Evolutionary conservation across 23 tunicate genomes (phyloP).

Genomic region (Trididemnum miniatum): DNA sequence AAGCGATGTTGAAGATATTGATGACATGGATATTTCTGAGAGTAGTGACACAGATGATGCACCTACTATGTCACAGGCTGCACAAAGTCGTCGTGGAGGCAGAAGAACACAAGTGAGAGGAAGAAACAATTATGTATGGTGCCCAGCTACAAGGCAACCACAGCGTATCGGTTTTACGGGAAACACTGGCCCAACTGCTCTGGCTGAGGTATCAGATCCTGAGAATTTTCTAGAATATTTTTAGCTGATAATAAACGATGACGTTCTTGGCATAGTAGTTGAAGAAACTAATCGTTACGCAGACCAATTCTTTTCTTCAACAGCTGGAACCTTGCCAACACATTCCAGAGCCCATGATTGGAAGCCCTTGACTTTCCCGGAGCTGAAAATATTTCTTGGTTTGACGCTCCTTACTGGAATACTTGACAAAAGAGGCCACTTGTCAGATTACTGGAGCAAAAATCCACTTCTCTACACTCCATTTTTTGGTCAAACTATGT

Average conservation of each 20-base stretch:
- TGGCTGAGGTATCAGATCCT: constrained; percentile 6
- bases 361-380: not conserved
- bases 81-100: constrained; percentile 3
- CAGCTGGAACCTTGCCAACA: constrained; percentile 25
- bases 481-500: constrained; percentile 1
- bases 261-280: constrained; percentile 8
- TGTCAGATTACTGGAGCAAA: constrained; percentile 4
- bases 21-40: constrained; percentile 21
- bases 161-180: constrained; percentile 6
- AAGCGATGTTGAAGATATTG: constrained; percentile 31
- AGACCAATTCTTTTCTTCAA: constrained; percentile 21
- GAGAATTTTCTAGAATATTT: constrained; percentile 20
- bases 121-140: constrained; percentile 24
- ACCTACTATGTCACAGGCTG: constrained; percentile 29
- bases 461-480: constrained; percentile 1
- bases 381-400: constrained; percentile 18
- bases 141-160: constrained; percentile 35
- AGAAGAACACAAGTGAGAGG: constrained; percentile 27
- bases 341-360: constrained; percentile 7
- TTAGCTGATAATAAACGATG: constrained; percentile 23
- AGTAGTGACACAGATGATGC: constrained; percentile 33
- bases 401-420: constrained; percentile 4
- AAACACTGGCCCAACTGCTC: constrained; percentile 20
- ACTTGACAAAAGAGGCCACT: not conserved
- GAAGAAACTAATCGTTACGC: constrained; percentile 26